phyloP scores from a whole-genome alignment of 2,888 invertebrate genomes.

The Stenotaenia linearis region DNA sequence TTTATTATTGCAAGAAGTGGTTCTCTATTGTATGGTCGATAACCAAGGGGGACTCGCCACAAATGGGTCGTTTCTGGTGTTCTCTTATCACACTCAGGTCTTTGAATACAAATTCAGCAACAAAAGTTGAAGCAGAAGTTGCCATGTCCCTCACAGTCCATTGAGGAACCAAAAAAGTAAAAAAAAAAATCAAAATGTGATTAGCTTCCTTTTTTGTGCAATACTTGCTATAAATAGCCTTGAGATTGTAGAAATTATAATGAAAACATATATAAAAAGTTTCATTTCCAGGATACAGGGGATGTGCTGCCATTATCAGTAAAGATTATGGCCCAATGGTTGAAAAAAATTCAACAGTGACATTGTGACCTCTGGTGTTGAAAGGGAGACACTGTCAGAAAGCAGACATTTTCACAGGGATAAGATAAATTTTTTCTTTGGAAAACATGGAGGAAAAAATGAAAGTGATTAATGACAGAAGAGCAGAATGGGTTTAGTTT shows the following conservation, averaged over 20 bases:
- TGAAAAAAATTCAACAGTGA: not conserved
- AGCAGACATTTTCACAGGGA: not conserved
- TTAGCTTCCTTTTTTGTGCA: no score
- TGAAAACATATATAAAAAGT: not conserved
- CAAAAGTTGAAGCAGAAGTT: not conserved
- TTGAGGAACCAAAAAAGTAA: no score
- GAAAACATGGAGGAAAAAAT: no score
- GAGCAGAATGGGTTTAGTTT: not conserved
- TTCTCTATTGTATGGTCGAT: not conserved
- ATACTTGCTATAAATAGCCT: no score
- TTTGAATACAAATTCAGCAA: not conserved
- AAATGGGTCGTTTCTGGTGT: not conserved
- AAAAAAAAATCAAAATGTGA: no score
- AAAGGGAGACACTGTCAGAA: not conserved
- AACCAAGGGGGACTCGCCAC: not conserved
- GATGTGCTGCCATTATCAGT: no score
- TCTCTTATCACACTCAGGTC: not conserved
- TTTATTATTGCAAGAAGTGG: not conserved
- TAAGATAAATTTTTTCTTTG: not conserved
- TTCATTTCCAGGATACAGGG: not conserved
- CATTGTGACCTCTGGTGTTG: not conserved
- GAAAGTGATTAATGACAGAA: not conserved
- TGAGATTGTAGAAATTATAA: no score
- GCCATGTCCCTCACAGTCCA: not conserved
- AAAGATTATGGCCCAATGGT: no score